These are phyloP conservation scores for Saguinus midas DNA, from an alignment of 2,113 vertebrate genomes.

Conservation along the genomic window DNA sequence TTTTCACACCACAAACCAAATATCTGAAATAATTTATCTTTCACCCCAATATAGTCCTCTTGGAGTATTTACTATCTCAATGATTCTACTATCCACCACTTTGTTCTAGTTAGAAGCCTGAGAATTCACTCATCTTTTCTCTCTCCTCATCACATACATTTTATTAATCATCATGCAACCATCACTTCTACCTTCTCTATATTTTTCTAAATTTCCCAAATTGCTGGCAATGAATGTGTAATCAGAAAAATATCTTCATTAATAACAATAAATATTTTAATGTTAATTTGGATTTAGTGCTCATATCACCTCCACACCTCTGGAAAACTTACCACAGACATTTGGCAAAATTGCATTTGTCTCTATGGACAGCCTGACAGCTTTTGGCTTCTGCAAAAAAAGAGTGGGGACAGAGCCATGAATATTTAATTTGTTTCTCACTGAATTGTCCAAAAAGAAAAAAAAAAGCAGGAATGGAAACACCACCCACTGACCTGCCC, in stretches of 20 bases:
- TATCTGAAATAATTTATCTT: background rate
- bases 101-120: background rate
- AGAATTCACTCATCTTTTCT: background rate
- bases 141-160: background rate
- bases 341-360: constrained; percentile 27
- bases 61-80: background rate
- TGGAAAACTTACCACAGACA: background rate
- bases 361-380: constrained; percentile 14
- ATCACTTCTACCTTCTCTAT: background rate
- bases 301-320: constrained; percentile 1
- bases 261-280: constrained; percentile 16
- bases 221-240: background rate
- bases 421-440: constrained; percentile 69
- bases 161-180: background rate
- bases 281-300: background rate
- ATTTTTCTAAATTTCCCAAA: constrained; percentile 9
- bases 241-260: background rate
- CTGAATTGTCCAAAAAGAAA: constrained; percentile 46
- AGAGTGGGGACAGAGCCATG: constrained; percentile 33
- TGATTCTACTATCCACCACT: background rate
- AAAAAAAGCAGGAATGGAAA: constrained; percentile 55
- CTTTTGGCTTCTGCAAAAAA: constrained; percentile 43
- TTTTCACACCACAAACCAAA: background rate
- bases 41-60: background rate
- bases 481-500: constrained; percentile 22